A percentile compares a stretch with the other conserved stretches of the same genome.
These are phyloP conservation scores for Platerodrilus igneus DNA, from an alignment of 2,888 invertebrate species.

Conservation along the genomic window DNA sequence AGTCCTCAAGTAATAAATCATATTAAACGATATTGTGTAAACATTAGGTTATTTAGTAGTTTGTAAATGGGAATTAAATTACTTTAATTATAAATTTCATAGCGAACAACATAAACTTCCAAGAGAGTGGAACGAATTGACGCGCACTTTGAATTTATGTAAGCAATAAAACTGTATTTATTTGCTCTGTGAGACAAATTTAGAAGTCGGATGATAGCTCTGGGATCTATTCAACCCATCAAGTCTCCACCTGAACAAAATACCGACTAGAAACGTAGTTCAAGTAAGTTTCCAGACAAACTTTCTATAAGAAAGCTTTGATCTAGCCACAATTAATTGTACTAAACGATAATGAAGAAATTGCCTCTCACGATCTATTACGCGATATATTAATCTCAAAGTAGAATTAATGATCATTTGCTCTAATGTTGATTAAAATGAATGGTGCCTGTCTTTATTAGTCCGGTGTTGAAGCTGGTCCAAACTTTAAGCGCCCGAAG, in stretches of 20 bases:
- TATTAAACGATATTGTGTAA: constrained; percentile 9
- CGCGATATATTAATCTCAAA: constrained; percentile 40
- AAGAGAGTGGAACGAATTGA: constrained; percentile 33
- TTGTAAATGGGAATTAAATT: constrained; percentile 25
- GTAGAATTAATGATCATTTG: constrained; percentile 43
- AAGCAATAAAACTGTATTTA: constrained; percentile 33
- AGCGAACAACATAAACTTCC: constrained; percentile 29
- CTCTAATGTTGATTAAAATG: constrained; percentile 42
- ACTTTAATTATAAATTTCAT: constrained; percentile 33
- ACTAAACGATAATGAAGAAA: constrained; percentile 18
- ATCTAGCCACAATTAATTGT: constrained; percentile 15
- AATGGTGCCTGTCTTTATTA: constrained; percentile 42
- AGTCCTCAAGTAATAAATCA: constrained; percentile 19
- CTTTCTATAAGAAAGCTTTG: constrained; percentile 8
- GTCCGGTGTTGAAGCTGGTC: constrained; percentile 37
- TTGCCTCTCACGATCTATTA: constrained; percentile 31
- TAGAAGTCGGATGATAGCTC: constrained; percentile 28
- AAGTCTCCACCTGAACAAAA: constrained; percentile 19
- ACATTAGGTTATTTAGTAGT: constrained; percentile 13
- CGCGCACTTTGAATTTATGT: constrained; percentile 32
- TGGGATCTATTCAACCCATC: constrained; percentile 28
- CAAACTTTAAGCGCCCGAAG: constrained; percentile 25
- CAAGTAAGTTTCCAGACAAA: constrained; percentile 2
- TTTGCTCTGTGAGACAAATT: constrained; percentile 31
- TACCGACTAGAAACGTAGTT: background rate